Conservation (phyloP, 2,113 vertebrate species). For the Candoia aspera region DNA sequence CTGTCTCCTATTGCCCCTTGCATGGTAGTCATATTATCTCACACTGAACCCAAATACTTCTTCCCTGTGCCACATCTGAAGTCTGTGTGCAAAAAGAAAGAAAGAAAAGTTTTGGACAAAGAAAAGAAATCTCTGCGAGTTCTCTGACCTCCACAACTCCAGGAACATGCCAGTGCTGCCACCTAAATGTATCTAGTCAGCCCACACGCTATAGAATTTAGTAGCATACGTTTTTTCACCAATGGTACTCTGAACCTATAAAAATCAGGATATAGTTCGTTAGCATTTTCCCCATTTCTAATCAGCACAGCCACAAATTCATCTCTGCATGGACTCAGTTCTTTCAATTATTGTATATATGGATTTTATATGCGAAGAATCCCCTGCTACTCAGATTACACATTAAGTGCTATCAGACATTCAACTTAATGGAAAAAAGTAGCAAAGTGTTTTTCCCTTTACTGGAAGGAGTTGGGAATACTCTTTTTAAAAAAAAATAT, state of each 20-base stretch:
- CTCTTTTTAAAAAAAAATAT: neutral
- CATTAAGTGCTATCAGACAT: neutral
- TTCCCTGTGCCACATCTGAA: neutral
- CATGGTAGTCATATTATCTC: neutral
- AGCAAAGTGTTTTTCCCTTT: neutral
- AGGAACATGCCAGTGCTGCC: neutral
- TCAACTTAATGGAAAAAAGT: neutral
- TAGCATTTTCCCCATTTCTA: neutral
- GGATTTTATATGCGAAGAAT: neutral
- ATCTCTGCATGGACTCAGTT: neutral
- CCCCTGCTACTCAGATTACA: neutral
- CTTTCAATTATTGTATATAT: neutral
- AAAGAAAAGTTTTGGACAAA: neutral
- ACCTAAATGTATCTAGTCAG: neutral
- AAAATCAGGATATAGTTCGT: no score
- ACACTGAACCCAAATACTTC: neutral
- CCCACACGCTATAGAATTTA: neutral
- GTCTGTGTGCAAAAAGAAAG: neutral
- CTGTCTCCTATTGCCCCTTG: fast-evolving
- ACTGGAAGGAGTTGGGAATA: neutral
- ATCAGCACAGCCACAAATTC: neutral
- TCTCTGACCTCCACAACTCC: neutral
- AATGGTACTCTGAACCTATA: neutral
- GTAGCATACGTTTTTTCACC: neutral
- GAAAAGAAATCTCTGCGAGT: neutral